Percentiles rank a stretch among this genome's conserved stretches.
Conservation (phyloP, 2,797 vertebrate genomes). For the Apogon talboti region DNA sequence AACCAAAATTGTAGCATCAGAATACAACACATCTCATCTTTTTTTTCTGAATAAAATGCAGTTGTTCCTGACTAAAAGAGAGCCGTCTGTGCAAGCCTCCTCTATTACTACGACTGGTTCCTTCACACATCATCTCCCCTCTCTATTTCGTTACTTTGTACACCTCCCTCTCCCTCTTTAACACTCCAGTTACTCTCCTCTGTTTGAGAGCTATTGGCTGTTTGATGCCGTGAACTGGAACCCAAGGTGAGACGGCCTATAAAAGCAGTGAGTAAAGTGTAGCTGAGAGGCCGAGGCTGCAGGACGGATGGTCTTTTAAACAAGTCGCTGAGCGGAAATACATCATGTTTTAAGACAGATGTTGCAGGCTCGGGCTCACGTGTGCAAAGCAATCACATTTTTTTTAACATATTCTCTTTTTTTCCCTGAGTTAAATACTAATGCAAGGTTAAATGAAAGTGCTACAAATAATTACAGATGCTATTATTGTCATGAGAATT, state of each 20-base stretch:
- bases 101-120: not conserved
- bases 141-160: not conserved
- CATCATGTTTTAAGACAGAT: slow-evolving; percentile 45
- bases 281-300: slow-evolving; percentile 52
- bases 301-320: slow-evolving; percentile 60
- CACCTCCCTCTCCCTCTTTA: slow-evolving; percentile 25
- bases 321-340: slow-evolving; percentile 54
- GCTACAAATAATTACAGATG: not conserved
- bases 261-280: slow-evolving; percentile 66
- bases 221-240: slow-evolving; percentile 67
- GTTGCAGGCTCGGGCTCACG: slow-evolving; percentile 18
- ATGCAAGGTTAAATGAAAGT: not conserved
- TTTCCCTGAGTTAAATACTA: too few relatives aligned
- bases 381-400: not conserved
- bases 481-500: not conserved
- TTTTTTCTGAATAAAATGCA: not conserved
- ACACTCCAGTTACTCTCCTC: slow-evolving; percentile 47
- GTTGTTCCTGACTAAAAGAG: slow-evolving; percentile 2
- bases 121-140: slow-evolving; percentile 17
- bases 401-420: too few relatives aligned
- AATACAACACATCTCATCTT: not conserved
- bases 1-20: too few relatives aligned
- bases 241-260: slow-evolving; percentile 73
- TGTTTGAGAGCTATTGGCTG: slow-evolving; percentile 54
- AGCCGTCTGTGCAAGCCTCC: not conserved